These are phyloP conservation scores for Brachynemurus nebulosus DNA, from an alignment of 2,888 invertebrate species.

Conservation along the genomic window DNA sequence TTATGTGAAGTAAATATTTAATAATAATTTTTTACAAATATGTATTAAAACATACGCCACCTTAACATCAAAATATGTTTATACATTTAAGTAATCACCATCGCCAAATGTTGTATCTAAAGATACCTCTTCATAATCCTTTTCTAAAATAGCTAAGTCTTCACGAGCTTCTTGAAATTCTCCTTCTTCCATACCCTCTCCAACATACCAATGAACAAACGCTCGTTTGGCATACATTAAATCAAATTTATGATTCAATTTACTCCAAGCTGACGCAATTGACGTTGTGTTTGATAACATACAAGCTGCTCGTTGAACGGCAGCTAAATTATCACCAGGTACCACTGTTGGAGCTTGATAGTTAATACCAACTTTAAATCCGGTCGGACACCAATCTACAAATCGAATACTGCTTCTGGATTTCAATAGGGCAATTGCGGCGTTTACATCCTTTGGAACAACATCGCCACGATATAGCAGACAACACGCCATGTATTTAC, in stretches of 20 bases:
- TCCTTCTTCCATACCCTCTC: constrained; percentile 68
- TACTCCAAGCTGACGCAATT: constrained; percentile 78
- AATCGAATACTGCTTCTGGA: constrained; percentile 66
- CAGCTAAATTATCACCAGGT: constrained; percentile 46
- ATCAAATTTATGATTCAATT: constrained; percentile 87
- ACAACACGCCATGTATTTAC: constrained; percentile 85
- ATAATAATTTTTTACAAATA: too few relatives aligned
- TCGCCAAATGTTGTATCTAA: too few relatives aligned
- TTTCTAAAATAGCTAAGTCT: constrained; percentile 57
- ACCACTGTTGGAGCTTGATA: constrained; percentile 71
- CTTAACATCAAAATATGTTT: too few relatives aligned
- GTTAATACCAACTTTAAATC: constrained; percentile 79
- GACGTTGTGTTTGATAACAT: constrained; percentile 87
- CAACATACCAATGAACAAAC: constrained; percentile 85
- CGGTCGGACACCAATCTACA: constrained; percentile 92
- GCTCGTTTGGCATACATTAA: constrained; percentile 87
- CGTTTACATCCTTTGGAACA: constrained; percentile 78
- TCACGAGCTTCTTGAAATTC: constrained; percentile 73
- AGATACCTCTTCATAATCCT: constrained; percentile 63
- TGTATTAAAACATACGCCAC: too few relatives aligned
- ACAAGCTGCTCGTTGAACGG: constrained; percentile 75
- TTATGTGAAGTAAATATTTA: too few relatives aligned
- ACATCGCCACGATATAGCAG: constrained; percentile 81
- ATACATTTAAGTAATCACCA: too few relatives aligned
- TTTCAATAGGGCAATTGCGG: constrained; percentile 66